Evolutionary conservation across 1,140 invertebrate genomes (phyloP).

Genomic region (Heliothis virescens): DNA sequence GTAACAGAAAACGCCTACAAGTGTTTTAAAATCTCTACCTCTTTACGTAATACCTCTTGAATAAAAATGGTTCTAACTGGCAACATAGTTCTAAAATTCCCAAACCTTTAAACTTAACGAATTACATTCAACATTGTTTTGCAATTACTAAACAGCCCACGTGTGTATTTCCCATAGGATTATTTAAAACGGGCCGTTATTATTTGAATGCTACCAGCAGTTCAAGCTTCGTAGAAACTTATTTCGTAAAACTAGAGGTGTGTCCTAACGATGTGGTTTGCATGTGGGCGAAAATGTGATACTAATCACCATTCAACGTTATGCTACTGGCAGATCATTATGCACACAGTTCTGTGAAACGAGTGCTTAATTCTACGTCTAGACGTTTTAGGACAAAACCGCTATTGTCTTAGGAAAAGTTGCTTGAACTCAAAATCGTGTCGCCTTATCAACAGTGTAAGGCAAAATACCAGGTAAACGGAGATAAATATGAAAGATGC

Average conservation of each 20-base stretch:
- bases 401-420: neutral
- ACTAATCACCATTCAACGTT: conserved; percentile 24
- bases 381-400: conserved; percentile 1
- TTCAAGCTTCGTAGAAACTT: neutral
- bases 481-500: conserved; percentile 1
- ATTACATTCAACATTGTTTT: conserved; percentile 4
- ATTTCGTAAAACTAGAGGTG: neutral
- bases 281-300: conserved; percentile 36
- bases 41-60: neutral
- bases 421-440: conserved; percentile 7
- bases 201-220: conserved; percentile 2
- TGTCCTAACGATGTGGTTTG: neutral
- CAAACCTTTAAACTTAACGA: neutral
- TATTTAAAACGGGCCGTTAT: neutral
- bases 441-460: neutral
- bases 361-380: conserved; percentile 24
- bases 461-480: neutral
- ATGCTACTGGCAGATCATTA: conserved; percentile 15
- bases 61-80: neutral
- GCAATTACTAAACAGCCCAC: conserved; percentile 7
- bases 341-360: conserved; percentile 12
- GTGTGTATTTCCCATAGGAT: conserved; percentile 2
- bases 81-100: neutral
- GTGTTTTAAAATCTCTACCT: neutral
- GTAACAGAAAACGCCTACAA: neutral